These are phyloP conservation scores for Drosophila nr. perissopoda DNA, from an alignment of 2,888 invertebrate genomes.

Conservation along the genomic window DNA sequence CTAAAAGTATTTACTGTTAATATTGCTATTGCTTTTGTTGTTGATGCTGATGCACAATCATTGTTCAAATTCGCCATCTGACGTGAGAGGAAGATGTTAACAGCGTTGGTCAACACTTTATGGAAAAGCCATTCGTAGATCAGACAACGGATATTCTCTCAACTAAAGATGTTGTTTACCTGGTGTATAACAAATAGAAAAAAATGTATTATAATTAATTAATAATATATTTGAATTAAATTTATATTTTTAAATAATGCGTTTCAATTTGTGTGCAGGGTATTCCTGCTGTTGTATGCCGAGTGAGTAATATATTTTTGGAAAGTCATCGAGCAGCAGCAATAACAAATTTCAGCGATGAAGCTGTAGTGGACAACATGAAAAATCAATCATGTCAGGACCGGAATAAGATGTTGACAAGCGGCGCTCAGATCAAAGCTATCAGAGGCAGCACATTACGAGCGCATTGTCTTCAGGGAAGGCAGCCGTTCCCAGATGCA, in stretches of 20 bases:
- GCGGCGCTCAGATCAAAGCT: constrained; percentile 67
- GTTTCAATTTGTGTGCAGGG: constrained; percentile 1
- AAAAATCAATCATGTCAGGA: constrained; percentile 83
- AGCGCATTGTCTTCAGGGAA: constrained; percentile 55
- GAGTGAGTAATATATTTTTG: constrained; percentile 75
- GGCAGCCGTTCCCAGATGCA: constrained; percentile 12
- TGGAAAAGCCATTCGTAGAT: not conserved
- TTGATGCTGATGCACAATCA: constrained; percentile 40
- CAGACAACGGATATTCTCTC: not conserved
- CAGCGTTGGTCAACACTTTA: constrained; percentile 11
- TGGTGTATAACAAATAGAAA: not conserved
- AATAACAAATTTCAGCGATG: constrained; percentile 45
- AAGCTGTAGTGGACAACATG: constrained; percentile 64
- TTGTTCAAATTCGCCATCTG: constrained; percentile 44
- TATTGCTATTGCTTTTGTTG: constrained; percentile 21
- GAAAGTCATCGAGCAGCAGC: constrained; percentile 71
- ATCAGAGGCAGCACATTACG: constrained; percentile 52
- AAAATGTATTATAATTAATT: too few relatives aligned
- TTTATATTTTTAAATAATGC: not conserved
- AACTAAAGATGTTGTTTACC: not conserved
- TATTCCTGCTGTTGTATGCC: constrained; percentile 15
- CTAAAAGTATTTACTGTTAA: constrained; percentile 66
- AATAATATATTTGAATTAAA: not conserved
- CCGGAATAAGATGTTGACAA: constrained; percentile 83
- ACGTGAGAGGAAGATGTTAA: constrained; percentile 20